Percentiles rank a stretch among this genome's conserved stretches.
These are phyloP conservation scores for Danio choprae DNA, from an alignment of 2,797 vertebrate species.

Conservation along the genomic window DNA sequence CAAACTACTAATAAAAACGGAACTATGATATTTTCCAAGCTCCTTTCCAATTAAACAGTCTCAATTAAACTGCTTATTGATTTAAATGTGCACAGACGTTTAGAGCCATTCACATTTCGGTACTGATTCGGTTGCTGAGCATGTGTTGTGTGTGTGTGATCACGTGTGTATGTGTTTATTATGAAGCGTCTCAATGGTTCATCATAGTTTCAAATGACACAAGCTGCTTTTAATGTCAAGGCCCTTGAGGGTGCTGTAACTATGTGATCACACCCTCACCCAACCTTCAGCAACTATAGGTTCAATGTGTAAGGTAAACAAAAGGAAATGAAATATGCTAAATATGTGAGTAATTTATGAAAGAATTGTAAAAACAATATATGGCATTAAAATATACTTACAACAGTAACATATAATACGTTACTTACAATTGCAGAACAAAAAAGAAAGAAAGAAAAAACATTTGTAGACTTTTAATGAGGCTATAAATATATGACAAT, in stretches of 20 bases:
- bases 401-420: not conserved
- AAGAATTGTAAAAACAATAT: not conserved
- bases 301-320: constrained; percentile 31
- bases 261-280: constrained; percentile 46
- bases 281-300: constrained; percentile 43
- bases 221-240: constrained; percentile 45
- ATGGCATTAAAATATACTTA: not conserved
- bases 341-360: not conserved
- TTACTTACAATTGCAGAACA: not conserved
- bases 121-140: constrained; percentile 9
- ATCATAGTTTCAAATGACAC: constrained; percentile 48
- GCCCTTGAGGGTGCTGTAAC: constrained; percentile 3
- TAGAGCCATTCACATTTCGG: constrained; percentile 3
- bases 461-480: not conserved
- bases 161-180: constrained; percentile 35
- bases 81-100: constrained; percentile 9
- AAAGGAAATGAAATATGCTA: not conserved
- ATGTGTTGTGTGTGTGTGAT: constrained; percentile 24
- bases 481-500: constrained; percentile 1
- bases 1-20: not conserved
- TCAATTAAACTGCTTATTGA: not conserved
- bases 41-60: too few relatives aligned
- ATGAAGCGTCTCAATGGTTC: constrained; percentile 52
- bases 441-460: not conserved
- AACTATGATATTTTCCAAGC: not conserved